These are phyloP conservation scores for Vespertilio murinus DNA, from an alignment of 2,797 vertebrate species.

Conservation along the genomic window DNA sequence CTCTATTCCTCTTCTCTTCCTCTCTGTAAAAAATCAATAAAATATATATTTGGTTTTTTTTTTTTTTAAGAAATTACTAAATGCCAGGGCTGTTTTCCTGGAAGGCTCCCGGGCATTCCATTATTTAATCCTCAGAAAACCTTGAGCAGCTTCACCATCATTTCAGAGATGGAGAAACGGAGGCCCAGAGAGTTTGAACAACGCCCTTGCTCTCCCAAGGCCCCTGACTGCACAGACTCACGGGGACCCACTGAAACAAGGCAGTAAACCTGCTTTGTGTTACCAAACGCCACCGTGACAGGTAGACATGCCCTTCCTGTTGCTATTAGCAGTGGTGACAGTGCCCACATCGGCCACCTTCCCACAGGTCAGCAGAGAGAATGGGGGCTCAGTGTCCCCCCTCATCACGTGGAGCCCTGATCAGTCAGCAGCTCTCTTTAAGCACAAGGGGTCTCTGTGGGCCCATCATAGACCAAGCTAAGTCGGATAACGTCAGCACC, in stretches of 20 bases:
- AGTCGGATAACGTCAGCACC: not conserved
- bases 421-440: not conserved
- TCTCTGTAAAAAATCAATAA: too few species aligned
- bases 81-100: not conserved
- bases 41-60: too few species aligned
- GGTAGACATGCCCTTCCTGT: not conserved
- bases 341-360: rapidly evolving
- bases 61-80: too few species aligned
- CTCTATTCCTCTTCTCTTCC: too few species aligned
- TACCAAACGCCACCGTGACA: not conserved
- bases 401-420: rapidly evolving
- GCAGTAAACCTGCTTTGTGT: not conserved
- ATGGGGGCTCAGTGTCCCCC: not conserved
- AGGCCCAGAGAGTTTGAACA: not conserved
- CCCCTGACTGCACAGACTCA: not conserved
- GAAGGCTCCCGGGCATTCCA: not conserved
- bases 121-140: not conserved
- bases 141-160: not conserved
- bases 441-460: not conserved
- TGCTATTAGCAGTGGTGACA: rapidly evolving
- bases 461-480: not conserved
- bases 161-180: not conserved
- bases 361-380: not conserved
- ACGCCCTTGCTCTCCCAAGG: not conserved
- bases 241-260: not conserved